Base-by-base conservation (phyloP, 2,113 vertebrate species). In the Microcebus jonahi region DNA sequence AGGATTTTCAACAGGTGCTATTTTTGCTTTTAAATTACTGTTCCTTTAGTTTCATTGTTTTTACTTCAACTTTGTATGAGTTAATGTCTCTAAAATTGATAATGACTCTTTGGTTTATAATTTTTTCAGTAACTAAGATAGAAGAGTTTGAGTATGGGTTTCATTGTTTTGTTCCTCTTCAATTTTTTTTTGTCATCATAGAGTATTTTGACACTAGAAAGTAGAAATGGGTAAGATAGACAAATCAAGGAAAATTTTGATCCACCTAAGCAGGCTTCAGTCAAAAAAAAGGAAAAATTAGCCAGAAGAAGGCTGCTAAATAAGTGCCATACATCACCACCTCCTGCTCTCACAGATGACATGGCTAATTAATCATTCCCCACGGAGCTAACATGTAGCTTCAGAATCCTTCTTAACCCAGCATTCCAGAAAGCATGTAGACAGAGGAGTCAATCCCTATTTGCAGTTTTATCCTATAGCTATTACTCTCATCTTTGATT, bases 231-330 rank as follows among this genome's bases (percentile, higher is more conserved):
- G 11, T 81, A 76, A 94, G 79, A 86, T 42, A 86, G 29, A 57
- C 94, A 18, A 92, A 87, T 73, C 29, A 48, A 88, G 34, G 45
- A 84, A 71, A 61, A 21, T 73, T 96, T 91, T 95, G 71, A 23
- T 70, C 18, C 45, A 73, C 34, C 10, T n/a, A 71, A 82, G 39
- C 6, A 67, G 63, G 18, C 14, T 36, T 53, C 53, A 55, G 20
- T 71, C 8, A 71, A 75, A 45, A 18, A 10, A 34, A 27, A 13
- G 31, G 0, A 53, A 50, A 67, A 61, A 48, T 50, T 3, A 91
- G 39, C 63, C 34, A 50, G 27, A 96, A 81, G 71, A 61, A 29
- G 31, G 39, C 34, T 59, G 3, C 21, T 92, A 70, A 85, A 48
- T 31, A 86, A 85, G 65, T 55, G 13, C n/a, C 15, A 34, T 5